Evolutionary conservation across 1,140 invertebrate genomes (phyloP).

Genomic region (Brachionus paranguensis): DNA sequence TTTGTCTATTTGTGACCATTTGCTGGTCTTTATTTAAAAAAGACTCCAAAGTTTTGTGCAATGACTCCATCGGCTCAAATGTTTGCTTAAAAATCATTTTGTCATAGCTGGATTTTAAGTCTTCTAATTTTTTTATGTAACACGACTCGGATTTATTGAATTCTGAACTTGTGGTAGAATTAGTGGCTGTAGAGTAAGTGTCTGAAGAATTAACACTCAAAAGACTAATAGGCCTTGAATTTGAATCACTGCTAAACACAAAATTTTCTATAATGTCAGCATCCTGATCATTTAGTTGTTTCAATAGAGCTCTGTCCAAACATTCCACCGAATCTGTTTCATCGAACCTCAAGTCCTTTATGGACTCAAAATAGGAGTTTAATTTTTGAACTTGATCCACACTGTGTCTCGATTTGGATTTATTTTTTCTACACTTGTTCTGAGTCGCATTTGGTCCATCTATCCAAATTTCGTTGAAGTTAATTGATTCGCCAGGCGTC

Average conservation of each 20-base stretch:
- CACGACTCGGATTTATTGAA: not conserved
- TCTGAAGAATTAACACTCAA: conserved; percentile 27
- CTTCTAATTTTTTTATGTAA: conserved; percentile 34
- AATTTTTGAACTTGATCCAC: not conserved
- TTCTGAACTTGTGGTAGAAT: not conserved
- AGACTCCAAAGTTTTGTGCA: conserved; percentile 26
- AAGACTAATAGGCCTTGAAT: conserved; percentile 28
- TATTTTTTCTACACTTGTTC: not conserved
- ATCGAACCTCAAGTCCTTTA: not conserved
- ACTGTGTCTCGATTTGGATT: not conserved
- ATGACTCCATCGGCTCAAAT: conserved; percentile 16
- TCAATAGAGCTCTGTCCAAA: not conserved
- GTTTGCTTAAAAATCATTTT: conserved; percentile 33
- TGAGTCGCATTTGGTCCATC: conserved; percentile 10
- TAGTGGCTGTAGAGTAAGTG: not conserved
- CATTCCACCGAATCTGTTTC: not conserved
- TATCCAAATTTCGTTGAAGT: conserved; percentile 37
- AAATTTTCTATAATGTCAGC: conserved; percentile 23
- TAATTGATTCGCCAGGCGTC: not conserved
- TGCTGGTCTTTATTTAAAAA: conserved; percentile 3
- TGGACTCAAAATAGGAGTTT: not conserved
- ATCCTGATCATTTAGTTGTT: conserved; percentile 17
- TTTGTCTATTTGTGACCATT: not conserved
- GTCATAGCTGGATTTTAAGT: conserved; percentile 18
- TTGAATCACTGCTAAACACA: not conserved